These are phyloP conservation scores for Corticium candelabrum DNA, from an alignment of 37 sponge, comb jelly and placozoan genomes.

Conservation along the genomic window DNA sequence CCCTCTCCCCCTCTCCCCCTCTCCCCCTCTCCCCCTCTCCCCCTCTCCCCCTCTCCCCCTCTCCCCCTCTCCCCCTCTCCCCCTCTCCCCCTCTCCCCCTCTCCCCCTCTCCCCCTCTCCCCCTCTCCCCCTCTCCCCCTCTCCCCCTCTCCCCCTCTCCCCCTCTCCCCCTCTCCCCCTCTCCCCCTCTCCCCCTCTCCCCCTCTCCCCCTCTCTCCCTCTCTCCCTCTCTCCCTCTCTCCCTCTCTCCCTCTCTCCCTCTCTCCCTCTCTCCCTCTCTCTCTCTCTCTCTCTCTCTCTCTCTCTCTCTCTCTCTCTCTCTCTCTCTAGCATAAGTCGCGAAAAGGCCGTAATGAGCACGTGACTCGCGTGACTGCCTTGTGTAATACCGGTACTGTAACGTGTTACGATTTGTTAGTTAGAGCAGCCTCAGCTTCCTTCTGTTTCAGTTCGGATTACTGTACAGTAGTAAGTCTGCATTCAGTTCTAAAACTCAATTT, in stretches of 20 bases:
- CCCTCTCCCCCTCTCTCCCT: no score
- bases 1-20: neutral
- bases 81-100: neutral
- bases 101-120: neutral
- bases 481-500: no score
- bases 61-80: neutral
- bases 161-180: neutral
- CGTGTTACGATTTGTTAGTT: no score
- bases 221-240: no score
- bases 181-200: neutral
- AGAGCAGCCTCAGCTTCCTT: no score
- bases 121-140: neutral
- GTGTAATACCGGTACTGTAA: no score
- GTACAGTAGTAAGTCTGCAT: no score
- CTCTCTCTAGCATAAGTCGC: no score
- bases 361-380: no score
- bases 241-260: neutral
- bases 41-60: neutral
- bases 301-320: conserved; percentile 5
- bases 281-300: conserved; percentile 2
- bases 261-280: neutral
- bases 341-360: no score
- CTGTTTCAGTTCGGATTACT: no score
- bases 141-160: neutral
- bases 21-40: neutral